Percentiles rank a stretch among this genome's conserved stretches.
These are phyloP conservation scores for Xenopus borealis DNA, from an alignment of 2,113 vertebrate species.

Conservation along the genomic window DNA sequence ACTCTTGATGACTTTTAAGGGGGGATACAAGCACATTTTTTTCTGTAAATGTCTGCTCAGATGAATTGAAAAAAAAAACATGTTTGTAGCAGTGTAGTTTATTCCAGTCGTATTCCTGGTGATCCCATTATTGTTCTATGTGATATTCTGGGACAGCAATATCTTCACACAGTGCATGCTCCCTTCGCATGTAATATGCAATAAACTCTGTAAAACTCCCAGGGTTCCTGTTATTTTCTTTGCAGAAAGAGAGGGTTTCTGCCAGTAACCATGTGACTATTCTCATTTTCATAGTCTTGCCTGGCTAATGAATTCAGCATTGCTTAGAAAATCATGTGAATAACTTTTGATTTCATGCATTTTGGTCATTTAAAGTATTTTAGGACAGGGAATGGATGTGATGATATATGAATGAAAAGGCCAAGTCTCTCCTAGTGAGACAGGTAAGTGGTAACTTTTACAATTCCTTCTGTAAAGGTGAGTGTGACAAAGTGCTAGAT, in stretches of 20 bases:
- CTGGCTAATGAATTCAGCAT: background rate
- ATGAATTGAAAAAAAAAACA: slow-evolving; percentile 57
- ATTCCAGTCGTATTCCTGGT: slow-evolving; percentile 66
- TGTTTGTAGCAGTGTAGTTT: slow-evolving; percentile 71
- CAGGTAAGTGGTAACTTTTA: background rate
- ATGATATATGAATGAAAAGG: too few relatives aligned
- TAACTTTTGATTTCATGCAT: background rate
- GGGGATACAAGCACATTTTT: slow-evolving; percentile 72
- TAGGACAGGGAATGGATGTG: background rate
- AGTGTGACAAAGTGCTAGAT: background rate
- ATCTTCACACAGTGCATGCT: slow-evolving; percentile 87
- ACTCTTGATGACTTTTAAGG: slow-evolving; percentile 59
- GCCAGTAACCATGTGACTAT: too few relatives aligned
- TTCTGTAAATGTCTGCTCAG: slow-evolving; percentile 70
- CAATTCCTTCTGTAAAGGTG: background rate
- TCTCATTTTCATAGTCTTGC: too few relatives aligned
- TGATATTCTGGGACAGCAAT: slow-evolving; percentile 71
- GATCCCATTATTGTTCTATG: slow-evolving; percentile 71
- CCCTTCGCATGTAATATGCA: slow-evolving; percentile 94
- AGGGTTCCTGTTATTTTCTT: slow-evolving; percentile 54
- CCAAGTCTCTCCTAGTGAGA: background rate
- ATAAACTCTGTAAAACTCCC: slow-evolving; percentile 85
- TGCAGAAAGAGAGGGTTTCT: background rate
- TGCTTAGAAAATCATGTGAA: background rate
- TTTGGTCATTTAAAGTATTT: background rate